Base-by-base conservation (phyloP, 2,888 invertebrate species). In the Drosophila paracracens region DNA sequence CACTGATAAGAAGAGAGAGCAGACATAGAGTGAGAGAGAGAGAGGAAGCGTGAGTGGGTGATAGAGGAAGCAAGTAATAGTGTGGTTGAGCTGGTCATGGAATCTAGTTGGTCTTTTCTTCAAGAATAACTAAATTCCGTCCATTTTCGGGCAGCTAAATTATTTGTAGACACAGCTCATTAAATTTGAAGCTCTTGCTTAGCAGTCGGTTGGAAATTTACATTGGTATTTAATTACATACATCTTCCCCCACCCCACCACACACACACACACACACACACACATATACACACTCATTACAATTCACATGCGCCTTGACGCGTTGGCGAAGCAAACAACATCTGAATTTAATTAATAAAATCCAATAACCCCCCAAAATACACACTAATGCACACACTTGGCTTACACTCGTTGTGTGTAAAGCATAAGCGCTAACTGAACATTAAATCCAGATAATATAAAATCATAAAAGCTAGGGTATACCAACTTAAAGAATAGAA, bases 291-390 rank as follows among this genome's bases (percentile, higher is more conserved):
- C n/a, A 13, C 36, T 29, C 40, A 66, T 54, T n/a, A 38, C 16
- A 52, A 43, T 27, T 31, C 51, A 67, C 53, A 67, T 43, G 71
- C 68, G 87, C 70, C 50, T 64, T 65, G 48, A 65, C 70, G 84
- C 87, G 75, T 71, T 72, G 58, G 75, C 67, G 78, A 70, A 70
- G 67, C 59, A 76, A 80, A 79, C 71, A 70, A 48, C 73, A 67
- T 67, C 63, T 68, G 64, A 85, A 88, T 85, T 90, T 88, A 85
- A 85, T 85, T 85, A 85, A 85, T 82, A 72, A 70, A 82, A 88
- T 73, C 73, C 71, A 82, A 88, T 88, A 88, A 78, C 36, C 57
- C 79, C 36, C 51, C 51, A 70, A 70, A 70, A 65, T n/a, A 57
- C 48, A 53, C 51, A 65, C 58, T 18, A 51, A 69, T 35, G 40